Conservation (phyloP, 2,888 invertebrate species). For the Machimus rusticus region DNA sequence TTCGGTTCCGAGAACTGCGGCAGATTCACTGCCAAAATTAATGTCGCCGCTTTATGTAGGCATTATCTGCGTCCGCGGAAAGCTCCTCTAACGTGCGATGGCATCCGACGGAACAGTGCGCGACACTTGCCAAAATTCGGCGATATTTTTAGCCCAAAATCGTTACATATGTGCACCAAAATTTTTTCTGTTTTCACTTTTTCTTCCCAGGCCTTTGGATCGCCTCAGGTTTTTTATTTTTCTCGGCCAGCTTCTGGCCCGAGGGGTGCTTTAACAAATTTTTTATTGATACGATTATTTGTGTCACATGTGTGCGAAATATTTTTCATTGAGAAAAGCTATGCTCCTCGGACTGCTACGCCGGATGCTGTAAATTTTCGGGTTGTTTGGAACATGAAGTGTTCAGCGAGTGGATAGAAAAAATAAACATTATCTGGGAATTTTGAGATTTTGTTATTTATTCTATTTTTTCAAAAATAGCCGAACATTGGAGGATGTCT, state of each 20-base stretch:
- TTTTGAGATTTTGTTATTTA: not conserved
- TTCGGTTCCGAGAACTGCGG: not conserved
- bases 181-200: constrained; percentile 1
- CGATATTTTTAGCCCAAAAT: not conserved
- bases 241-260: not conserved
- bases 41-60: constrained; percentile 18
- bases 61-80: not conserved
- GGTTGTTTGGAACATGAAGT: not conserved
- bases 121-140: constrained; percentile 7
- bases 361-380: not conserved
- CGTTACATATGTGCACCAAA: not conserved
- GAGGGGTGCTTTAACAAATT: not conserved
- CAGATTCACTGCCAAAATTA: constrained; percentile 1
- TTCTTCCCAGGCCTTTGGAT: not conserved
- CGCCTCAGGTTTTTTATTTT: not conserved
- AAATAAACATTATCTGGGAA: not conserved
- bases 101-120: not conserved
- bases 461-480: not conserved
- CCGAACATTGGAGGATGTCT: not conserved
- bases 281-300: not conserved
- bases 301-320: not conserved
- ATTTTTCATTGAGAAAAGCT: constrained; percentile 9
- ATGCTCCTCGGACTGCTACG: not conserved
- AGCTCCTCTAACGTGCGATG: not conserved
- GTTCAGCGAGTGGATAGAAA: not conserved